These are phyloP conservation scores for Pecten maximus DNA, from an alignment of 2,888 invertebrate species.

Conservation along the genomic window DNA sequence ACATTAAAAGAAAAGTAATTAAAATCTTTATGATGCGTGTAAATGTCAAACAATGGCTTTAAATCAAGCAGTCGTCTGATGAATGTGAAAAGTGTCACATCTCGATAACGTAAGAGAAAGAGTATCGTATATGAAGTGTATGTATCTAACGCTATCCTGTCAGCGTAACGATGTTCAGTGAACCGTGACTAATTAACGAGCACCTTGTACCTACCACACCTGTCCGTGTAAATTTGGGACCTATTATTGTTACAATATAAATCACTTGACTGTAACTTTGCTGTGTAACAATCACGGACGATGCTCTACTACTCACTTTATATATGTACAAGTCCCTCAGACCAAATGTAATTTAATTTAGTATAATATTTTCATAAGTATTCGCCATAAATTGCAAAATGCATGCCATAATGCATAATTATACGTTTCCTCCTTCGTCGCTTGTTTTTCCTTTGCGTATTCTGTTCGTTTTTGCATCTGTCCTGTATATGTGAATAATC, in stretches of 20 bases:
- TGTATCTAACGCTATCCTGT: background rate
- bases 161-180: background rate
- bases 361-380: too few species aligned
- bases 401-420: too few species aligned
- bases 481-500: too few species aligned
- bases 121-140: background rate
- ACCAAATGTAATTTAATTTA: too few species aligned
- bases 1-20: slow-evolving; percentile 4
- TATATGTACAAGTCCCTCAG: too few species aligned
- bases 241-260: background rate
- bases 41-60: background rate
- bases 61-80: background rate
- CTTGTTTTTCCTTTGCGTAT: too few species aligned
- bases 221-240: background rate
- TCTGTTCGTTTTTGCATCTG: too few species aligned
- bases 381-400: too few species aligned
- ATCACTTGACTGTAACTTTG: background rate
- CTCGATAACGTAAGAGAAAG: background rate
- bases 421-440: too few species aligned
- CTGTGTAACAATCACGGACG: background rate
- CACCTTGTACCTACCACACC: slow-evolving; percentile 4
- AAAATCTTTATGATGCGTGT: background rate
- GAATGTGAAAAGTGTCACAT: background rate
- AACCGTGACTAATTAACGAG: slow-evolving; percentile 20
- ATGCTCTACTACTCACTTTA: too few species aligned